These are phyloP conservation scores for Psilanteris sp. DNA, from an alignment of 1,140 invertebrate genomes.

Conservation along the genomic window DNA sequence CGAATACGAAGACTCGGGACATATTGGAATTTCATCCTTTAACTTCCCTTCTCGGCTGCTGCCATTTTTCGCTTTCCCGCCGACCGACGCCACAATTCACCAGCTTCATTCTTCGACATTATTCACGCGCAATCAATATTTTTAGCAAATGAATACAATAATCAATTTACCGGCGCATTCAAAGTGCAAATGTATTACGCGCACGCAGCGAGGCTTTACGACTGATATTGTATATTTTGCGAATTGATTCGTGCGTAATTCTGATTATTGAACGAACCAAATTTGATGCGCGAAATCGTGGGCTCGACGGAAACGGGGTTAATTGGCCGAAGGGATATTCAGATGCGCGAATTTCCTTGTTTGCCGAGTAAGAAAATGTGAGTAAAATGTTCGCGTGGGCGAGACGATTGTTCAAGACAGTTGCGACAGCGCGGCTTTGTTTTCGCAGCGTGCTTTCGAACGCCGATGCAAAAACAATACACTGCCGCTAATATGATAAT, in stretches of 20 bases:
- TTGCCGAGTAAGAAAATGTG: slow-evolving; percentile 17
- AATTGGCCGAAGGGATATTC: slow-evolving; percentile 27
- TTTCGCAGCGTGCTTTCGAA: too few species aligned
- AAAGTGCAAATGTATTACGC: slow-evolving; percentile 8
- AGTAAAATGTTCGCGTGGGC: slow-evolving; percentile 32
- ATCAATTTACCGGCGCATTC: slow-evolving; percentile 5
- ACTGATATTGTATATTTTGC: slow-evolving; percentile 12
- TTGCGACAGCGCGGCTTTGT: slow-evolving; percentile 17
- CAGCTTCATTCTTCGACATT: slow-evolving; percentile 20
- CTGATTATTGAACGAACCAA: slow-evolving; percentile 12
- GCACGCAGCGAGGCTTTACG: neutral
- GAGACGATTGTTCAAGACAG: slow-evolving; percentile 21
- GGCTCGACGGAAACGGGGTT: slow-evolving; percentile 11
- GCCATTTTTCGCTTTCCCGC: slow-evolving; percentile 19
- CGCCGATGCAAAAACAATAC: slow-evolving; percentile 32
- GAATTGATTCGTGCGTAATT: slow-evolving; percentile 1
- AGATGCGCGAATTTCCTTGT: slow-evolving; percentile 35
- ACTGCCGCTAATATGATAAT: slow-evolving; percentile 28
- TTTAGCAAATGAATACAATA: slow-evolving; percentile 17
- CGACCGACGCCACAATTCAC: slow-evolving; percentile 36
- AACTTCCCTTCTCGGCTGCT: slow-evolving; percentile 35
- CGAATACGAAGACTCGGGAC: slow-evolving; percentile 55
- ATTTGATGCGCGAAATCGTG: slow-evolving; percentile 12
- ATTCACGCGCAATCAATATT: slow-evolving; percentile 20
- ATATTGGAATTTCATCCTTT: slow-evolving; percentile 62